Percentiles rank a stretch among this genome's conserved stretches.
Conservation (phyloP, 2,888 invertebrate species). For the Andrena bicolor region DNA sequence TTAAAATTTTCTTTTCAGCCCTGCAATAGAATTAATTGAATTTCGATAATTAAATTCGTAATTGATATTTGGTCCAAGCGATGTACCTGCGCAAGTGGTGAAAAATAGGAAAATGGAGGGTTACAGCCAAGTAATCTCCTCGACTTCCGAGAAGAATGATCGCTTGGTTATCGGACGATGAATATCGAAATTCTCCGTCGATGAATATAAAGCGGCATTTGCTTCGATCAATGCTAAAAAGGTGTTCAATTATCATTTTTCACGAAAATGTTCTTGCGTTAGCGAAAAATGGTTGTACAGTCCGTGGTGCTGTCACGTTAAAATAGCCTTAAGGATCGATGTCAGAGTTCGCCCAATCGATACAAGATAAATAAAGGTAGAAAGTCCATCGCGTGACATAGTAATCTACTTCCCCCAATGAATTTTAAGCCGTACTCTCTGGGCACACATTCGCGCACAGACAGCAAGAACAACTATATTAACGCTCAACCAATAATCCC, state of each 20-base stretch:
- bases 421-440: slow-evolving; percentile 33
- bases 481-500: slow-evolving; percentile 73
- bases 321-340: too few species aligned
- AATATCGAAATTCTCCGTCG: slow-evolving; percentile 47
- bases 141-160: neutral
- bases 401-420: neutral
- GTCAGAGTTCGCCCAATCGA: too few species aligned
- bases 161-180: slow-evolving; percentile 23
- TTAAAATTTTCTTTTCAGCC: neutral
- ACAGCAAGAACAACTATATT: slow-evolving; percentile 54
- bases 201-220: slow-evolving; percentile 44
- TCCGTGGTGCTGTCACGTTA: too few species aligned
- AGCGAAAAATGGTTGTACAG: neutral
- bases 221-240: slow-evolving; percentile 15
- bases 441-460: slow-evolving; percentile 7
- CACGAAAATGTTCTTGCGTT: neutral
- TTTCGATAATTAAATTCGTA: neutral
- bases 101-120: neutral
- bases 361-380: neutral
- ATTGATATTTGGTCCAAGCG: neutral
- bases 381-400: neutral
- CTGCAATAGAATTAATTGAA: neutral
- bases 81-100: neutral
- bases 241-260: slow-evolving; percentile 44
- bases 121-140: neutral